Evolutionary conservation across 2,797 vertebrate species (phyloP).

Genomic region (Sebastes nivosus): DNA sequence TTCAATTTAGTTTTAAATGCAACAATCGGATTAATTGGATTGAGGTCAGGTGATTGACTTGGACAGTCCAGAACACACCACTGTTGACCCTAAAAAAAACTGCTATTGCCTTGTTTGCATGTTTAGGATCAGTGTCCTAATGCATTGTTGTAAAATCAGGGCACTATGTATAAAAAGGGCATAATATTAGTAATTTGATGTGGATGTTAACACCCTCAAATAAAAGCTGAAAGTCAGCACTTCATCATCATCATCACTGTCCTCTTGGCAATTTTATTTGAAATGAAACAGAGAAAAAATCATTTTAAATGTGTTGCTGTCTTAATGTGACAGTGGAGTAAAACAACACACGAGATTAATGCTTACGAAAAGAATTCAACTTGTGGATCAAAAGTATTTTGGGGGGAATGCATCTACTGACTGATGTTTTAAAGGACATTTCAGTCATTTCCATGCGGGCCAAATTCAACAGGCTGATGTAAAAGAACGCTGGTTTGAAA

Average conservation of each 20-base stretch:
- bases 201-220: not conserved
- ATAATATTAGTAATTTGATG: not conserved
- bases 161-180: not conserved
- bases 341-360: not conserved
- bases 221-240: not conserved
- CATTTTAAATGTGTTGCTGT: not conserved
- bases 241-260: not conserved
- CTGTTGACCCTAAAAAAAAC: not conserved
- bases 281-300: not conserved
- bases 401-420: not conserved
- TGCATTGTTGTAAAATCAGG: not conserved
- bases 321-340: not conserved
- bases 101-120: not conserved
- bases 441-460: not conserved
- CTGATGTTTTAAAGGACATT: not conserved
- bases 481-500: not conserved
- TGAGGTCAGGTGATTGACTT: not conserved
- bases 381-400: not conserved
- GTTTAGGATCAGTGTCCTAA: not conserved
- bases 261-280: not conserved
- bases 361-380: not conserved
- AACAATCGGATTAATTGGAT: not conserved
- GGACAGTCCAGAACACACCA: not conserved
- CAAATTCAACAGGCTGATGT: not conserved
- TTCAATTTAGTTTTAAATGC: not conserved